Percentiles rank a stretch among this genome's conserved stretches.
Conservation (phyloP, 2,888 invertebrate species). For the Ophion slaviceki region DNA sequence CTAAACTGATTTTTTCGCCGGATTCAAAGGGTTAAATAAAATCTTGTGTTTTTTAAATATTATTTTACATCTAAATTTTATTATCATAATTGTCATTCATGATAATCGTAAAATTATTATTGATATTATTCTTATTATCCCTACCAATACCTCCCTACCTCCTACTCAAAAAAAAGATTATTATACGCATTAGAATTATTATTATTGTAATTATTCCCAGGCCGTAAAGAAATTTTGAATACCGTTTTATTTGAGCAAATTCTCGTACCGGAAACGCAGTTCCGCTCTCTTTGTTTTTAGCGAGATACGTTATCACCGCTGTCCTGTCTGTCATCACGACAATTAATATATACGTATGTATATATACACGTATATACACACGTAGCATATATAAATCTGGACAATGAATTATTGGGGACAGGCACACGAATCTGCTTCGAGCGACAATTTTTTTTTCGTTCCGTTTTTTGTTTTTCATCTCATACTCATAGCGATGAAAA, state of each 20-base stretch:
- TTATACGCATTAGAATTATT: background rate
- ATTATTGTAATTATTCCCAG: background rate
- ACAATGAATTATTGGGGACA: slow-evolving; percentile 41
- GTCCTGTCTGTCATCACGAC: slow-evolving; percentile 27
- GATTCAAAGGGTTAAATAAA: no score
- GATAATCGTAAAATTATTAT: no score
- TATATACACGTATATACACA: background rate
- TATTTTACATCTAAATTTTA: no score
- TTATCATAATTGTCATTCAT: no score
- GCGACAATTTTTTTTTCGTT: slow-evolving; percentile 29
- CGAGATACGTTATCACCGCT: background rate
- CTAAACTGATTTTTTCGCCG: no score
- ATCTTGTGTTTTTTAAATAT: no score
- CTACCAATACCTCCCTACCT: no score
- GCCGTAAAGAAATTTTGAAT: background rate
- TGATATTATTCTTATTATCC: no score
- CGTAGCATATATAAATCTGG: background rate
- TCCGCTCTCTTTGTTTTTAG: background rate
- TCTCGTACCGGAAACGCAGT: background rate
- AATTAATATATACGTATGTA: background rate
- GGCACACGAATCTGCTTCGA: slow-evolving; percentile 8
- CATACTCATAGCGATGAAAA: slow-evolving; percentile 41
- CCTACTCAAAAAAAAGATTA: no score
- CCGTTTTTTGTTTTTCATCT: slow-evolving; percentile 28
- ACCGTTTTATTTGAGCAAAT: background rate